Conservation (phyloP, 2,797 vertebrate species). For the Scolopax bukidnonensis region DNA sequence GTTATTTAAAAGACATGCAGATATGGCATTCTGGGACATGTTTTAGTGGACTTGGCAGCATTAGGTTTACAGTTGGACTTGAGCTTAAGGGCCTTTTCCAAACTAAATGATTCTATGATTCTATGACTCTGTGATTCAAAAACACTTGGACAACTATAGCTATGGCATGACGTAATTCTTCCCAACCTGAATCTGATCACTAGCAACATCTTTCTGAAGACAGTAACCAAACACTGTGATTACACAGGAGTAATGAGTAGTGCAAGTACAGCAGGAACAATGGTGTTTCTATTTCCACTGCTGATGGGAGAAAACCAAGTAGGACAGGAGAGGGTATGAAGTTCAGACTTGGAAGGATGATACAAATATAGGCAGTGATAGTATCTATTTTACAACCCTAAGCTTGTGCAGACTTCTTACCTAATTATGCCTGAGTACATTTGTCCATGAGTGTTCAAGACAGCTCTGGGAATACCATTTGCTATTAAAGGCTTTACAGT, state of each 20-base stretch:
- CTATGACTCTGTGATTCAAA: background rate
- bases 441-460: background rate
- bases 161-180: background rate
- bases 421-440: background rate
- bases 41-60: background rate
- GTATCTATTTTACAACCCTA: background rate
- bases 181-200: background rate
- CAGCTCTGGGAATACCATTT: slow-evolving; percentile 8
- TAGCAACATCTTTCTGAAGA: background rate
- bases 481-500: background rate
- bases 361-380: background rate
- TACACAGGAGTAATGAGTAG: background rate
- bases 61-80: background rate
- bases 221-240: background rate
- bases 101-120: background rate
- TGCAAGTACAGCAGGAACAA: background rate
- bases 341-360: background rate
- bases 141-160: background rate
- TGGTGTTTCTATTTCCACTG: background rate
- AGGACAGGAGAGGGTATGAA: background rate
- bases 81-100: background rate
- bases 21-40: background rate
- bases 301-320: background rate
- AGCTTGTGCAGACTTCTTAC: background rate
- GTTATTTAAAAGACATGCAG: rapidly evolving